These are phyloP conservation scores for Agelaius tricolor DNA, from an alignment of 2,113 vertebrate genomes.

Conservation along the genomic window DNA sequence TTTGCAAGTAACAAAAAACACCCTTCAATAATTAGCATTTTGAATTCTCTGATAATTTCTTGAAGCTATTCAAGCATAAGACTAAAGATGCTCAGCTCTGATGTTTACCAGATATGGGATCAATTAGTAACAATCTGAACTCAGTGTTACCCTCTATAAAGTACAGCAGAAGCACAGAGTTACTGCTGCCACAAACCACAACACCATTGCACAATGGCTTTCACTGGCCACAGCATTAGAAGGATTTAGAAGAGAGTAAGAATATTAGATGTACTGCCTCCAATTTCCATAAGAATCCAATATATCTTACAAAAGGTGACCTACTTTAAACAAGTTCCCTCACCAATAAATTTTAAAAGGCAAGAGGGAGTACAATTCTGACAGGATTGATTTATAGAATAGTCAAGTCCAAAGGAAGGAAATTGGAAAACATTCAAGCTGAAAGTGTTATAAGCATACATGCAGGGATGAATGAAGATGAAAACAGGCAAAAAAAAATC, in stretches of 20 bases:
- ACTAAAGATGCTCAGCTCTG: neutral
- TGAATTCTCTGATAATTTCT: neutral
- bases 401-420: neutral
- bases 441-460: neutral
- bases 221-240: neutral
- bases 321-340: neutral
- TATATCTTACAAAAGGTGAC: neutral
- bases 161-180: neutral
- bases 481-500: neutral
- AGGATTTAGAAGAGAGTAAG: neutral
- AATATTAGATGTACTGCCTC: neutral
- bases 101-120: neutral
- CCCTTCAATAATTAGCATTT: neutral
- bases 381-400: neutral
- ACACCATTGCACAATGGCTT: neutral
- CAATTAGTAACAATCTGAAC: neutral
- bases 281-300: neutral
- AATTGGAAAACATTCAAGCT: conserved; percentile 2
- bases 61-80: neutral
- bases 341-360: neutral
- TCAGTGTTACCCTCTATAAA: neutral
- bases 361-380: neutral
- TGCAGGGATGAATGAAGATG: neutral
- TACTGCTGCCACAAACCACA: neutral
- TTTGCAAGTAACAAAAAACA: neutral